Percentiles rank a stretch among this genome's conserved stretches.
Conservation (phyloP, 2,797 vertebrate species). For the Mastacembelus armatus region DNA sequence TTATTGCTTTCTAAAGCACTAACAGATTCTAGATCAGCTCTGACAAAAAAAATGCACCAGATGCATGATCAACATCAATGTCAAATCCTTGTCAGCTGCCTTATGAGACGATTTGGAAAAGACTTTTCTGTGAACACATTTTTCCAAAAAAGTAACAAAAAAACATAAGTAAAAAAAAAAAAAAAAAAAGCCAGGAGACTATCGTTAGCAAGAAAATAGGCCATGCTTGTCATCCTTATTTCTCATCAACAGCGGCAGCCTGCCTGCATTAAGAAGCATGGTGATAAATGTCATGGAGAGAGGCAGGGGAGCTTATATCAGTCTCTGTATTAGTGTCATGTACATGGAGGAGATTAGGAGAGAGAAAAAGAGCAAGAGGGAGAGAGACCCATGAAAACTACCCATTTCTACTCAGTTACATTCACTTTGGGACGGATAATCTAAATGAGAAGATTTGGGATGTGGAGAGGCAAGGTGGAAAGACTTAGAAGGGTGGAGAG, state of each 20-base stretch:
- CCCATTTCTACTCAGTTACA: conserved; percentile 53
- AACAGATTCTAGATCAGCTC: conserved; percentile 39
- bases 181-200: conserved; percentile 17
- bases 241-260: conserved; percentile 69
- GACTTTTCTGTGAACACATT: conserved; percentile 34
- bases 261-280: conserved; percentile 70
- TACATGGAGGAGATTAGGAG: conserved; percentile 70
- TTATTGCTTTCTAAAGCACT: conserved; percentile 23
- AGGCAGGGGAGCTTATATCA: conserved; percentile 76
- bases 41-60: conserved; percentile 38
- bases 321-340: conserved; percentile 79
- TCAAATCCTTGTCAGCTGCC: conserved; percentile 36
- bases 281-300: conserved; percentile 72
- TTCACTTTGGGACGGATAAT: conserved; percentile 58
- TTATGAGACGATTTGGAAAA: conserved; percentile 49
- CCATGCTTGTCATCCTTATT: conserved; percentile 72
- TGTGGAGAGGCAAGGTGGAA: conserved; percentile 57
- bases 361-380: conserved; percentile 5
- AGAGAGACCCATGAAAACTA: conserved; percentile 44
- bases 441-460: conserved; percentile 69
- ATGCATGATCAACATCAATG: conserved; percentile 36
- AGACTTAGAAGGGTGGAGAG: conserved; percentile 24
- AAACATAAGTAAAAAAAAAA: neutral
- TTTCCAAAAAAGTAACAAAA: conserved; percentile 13
- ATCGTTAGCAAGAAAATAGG: conserved; percentile 70